Evolutionary conservation across 2,888 invertebrate species (phyloP), one percentile per base, ranked within the genome.

Genomic region (Clostera curtula): DNA sequence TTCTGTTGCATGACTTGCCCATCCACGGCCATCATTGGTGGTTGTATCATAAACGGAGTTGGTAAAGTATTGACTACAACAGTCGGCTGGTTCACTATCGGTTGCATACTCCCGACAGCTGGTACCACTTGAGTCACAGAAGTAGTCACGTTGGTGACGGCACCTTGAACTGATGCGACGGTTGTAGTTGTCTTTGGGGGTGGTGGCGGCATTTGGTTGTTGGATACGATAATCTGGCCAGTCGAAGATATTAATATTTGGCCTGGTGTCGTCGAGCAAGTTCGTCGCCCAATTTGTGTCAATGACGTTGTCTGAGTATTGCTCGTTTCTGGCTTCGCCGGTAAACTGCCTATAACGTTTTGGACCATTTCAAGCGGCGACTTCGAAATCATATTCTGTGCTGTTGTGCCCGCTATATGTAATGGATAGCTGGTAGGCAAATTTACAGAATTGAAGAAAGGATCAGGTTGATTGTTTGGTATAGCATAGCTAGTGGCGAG

Each of bases 51-150:
- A 44, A 93, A 91, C 0, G 93, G 93, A 9, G 91, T 85, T 24
- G 90, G 91, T 36, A 94, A 72, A 0, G 93, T 89, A 56, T 95
- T 95, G 1, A 95, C 90, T 3, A 95, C 86, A 0, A 93, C 92
- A 0, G 93, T 90, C 13, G 91, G 91, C 55, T 89, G 92, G 13
- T 91, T 91, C 2, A 92, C 84, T 9, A 92, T 87, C 3, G 90
- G 87, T 43, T 88, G 89, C 1, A 87, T 85, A 1, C 86, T 85
- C 0, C 86, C 87, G 1, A 87, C 88, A 0, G 88, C 86, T 1
- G 90, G 88, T 18, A 89, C 86, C 0, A 89, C 88, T 63, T 90
- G 89, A 5, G 87, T 85, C 4, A 89, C 86, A 1, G 90, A 86
- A 0, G 87, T 88, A 1, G 87, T 88, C 1, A 88, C 89, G 47